Base-by-base conservation (phyloP, 1,140 invertebrate species). In the Drosophila paulistorum region DNA sequence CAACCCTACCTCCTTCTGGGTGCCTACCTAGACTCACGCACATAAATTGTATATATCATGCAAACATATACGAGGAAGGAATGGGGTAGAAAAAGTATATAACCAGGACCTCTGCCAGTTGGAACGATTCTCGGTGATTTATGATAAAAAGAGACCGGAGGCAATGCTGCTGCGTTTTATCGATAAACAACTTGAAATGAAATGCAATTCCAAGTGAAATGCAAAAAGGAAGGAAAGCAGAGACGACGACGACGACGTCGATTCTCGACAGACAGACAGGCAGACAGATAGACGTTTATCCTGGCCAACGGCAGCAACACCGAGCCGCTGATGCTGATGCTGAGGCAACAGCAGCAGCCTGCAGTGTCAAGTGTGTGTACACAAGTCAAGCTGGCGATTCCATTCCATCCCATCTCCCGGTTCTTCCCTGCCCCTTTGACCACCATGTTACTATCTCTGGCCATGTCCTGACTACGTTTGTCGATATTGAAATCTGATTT, bases 401-500 rank as follows among this genome's bases (percentile, higher is more conserved):
- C 17, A 48, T 9, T 7, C 45, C n/a, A 7, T 3, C 45, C 20
- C 45, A 2, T 51, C 7, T 11, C 17, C 30, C 30, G 30, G 30
- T 0, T 30, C 30, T 30, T 30, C 30, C 30, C 30, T 30, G 0
- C 30, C 30, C 30, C 30, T 30, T 30, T 7, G 30, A 7, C 30
- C 30, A 7, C 6, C 30, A 30, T 65, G 45, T 62, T 58, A 14
- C 26, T 55, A 4, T 11, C 20, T 10, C 67, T 51, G 26, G 70
- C 63, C 76, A 67, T 89, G 84, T 82, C 72, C 17, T 20, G 45
- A 20, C 17, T 51, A 9, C 20, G 17, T 80, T 83, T 77, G 77
- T 81, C 77, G 80, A 80, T 89, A 89, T 84, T 89, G 84, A 89
- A 89, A 84, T 87, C 77, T 77, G 84, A 89, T 89, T 89, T 89